Evolutionary conservation across 2,797 vertebrate genomes (phyloP).

Genomic region (Hoplostethus atlanticus): DNA sequence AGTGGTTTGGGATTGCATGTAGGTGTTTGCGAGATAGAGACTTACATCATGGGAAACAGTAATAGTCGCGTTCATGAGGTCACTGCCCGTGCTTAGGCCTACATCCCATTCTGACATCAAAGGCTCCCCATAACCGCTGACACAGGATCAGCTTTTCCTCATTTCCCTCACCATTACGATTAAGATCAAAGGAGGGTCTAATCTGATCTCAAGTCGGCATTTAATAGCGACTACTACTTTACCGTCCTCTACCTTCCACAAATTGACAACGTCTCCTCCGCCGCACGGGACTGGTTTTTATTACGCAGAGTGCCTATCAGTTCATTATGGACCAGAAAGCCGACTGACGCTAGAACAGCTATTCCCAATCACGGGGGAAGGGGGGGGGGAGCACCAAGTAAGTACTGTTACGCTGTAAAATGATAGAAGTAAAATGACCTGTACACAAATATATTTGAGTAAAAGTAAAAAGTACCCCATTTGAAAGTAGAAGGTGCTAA

Average conservation of each 20-base stretch:
- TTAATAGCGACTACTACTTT: constrained; percentile 58
- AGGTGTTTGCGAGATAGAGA: neutral
- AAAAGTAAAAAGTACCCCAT: too few species aligned
- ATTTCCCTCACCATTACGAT: constrained; percentile 70
- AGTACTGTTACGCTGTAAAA: too few species aligned
- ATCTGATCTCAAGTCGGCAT: constrained; percentile 68
- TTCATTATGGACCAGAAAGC: neutral
- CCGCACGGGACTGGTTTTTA: neutral
- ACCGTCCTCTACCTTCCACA: constrained; percentile 25
- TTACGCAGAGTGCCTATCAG: neutral
- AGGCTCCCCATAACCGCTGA: constrained; percentile 62
- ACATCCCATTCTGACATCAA: constrained; percentile 67
- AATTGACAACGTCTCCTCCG: constrained; percentile 16
- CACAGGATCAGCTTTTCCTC: constrained; percentile 69
- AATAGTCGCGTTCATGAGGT: constrained; percentile 60
- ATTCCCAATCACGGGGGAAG: too few species aligned
- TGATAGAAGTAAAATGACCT: too few species aligned
- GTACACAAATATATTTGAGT: too few species aligned
- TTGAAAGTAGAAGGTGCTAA: too few species aligned
- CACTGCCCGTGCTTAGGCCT: constrained; percentile 46
- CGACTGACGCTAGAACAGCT: neutral
- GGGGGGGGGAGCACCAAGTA: too few species aligned
- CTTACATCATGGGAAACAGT: constrained; percentile 68
- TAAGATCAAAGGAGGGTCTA: constrained; percentile 70
- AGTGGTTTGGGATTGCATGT: neutral